Evolutionary conservation across 2,888 invertebrate genomes (phyloP).

Genomic region (Metellina segmentata): DNA sequence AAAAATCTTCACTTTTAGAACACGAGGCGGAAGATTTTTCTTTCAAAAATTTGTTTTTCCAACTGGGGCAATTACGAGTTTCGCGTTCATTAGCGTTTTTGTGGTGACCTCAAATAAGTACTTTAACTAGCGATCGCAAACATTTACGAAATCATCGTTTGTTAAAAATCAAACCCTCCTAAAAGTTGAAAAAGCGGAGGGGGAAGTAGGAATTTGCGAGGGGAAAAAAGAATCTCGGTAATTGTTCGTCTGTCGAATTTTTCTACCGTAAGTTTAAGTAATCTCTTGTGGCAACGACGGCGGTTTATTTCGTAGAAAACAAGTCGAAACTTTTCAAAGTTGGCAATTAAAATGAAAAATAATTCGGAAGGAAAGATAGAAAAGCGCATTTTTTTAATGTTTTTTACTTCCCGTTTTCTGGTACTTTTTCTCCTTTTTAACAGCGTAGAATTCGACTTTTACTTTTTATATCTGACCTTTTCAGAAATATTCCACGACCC

Average conservation of each 20-base stretch:
- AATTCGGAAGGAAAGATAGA: slow-evolving; percentile 17
- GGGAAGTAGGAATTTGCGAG: slow-evolving; percentile 15
- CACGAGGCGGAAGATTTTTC: slow-evolving; percentile 18
- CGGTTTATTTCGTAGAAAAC: slow-evolving; percentile 22
- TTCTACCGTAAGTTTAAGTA: slow-evolving; percentile 34
- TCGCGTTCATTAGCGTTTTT: slow-evolving; percentile 70
- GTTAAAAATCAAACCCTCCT: slow-evolving; percentile 51
- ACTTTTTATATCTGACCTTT: slow-evolving; percentile 2
- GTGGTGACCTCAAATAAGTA: slow-evolving; percentile 60
- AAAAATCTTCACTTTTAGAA: slow-evolving; percentile 12
- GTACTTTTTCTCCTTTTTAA: neutral
- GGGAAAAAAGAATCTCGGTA: slow-evolving; percentile 31
- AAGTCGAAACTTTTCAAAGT: slow-evolving; percentile 45
- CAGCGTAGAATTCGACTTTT: slow-evolving; percentile 1
- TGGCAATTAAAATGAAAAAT: slow-evolving; percentile 68
- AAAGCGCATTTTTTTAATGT: neutral
- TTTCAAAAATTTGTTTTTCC: slow-evolving; percentile 46
- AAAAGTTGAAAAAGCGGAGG: slow-evolving; percentile 35
- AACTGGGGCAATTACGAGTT: slow-evolving; percentile 61
- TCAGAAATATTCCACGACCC: slow-evolving; percentile 16
- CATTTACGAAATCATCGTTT: slow-evolving; percentile 69
- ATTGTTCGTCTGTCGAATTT: slow-evolving; percentile 47
- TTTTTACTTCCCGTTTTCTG: neutral
- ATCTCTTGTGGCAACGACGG: slow-evolving; percentile 65
- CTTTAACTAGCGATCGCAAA: slow-evolving; percentile 65